Percentiles rank a stretch among this genome's conserved stretches.
phyloP scores from a whole-genome alignment of 2,797 vertebrate species.

The Stomatorhinus walkeri region DNA sequence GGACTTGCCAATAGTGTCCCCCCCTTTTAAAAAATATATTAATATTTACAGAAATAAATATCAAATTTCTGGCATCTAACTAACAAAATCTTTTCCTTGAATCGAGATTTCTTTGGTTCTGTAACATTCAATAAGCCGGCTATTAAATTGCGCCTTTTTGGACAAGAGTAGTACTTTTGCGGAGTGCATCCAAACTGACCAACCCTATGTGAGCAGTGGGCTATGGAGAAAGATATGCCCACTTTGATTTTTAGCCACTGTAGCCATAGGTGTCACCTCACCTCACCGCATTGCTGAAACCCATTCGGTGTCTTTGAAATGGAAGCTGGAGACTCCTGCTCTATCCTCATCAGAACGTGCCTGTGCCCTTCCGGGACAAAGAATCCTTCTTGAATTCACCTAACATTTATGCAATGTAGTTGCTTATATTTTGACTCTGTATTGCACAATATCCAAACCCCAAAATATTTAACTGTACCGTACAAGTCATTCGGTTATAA shows the following conservation, averaged over 20 bases:
- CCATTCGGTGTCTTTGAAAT: background rate
- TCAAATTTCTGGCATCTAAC: constrained; percentile 39
- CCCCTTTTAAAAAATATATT: constrained; percentile 44
- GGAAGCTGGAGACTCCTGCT: background rate
- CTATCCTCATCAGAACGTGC: background rate
- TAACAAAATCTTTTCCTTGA: constrained; percentile 46
- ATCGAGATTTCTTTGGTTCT: constrained; percentile 46
- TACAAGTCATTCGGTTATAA: background rate
- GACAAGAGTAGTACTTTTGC: constrained; percentile 44
- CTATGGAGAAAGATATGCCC: constrained; percentile 31
- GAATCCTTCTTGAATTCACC: background rate
- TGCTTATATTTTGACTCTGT: background rate
- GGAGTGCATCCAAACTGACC: constrained; percentile 54
- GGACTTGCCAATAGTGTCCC: constrained; percentile 41
- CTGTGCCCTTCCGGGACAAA: background rate
- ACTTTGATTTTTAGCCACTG: constrained; percentile 51
- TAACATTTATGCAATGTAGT: background rate
- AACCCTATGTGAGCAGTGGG: constrained; percentile 36
- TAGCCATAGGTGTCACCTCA: constrained; percentile 51
- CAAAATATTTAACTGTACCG: background rate
- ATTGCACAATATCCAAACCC: background rate
- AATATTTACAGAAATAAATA: constrained; percentile 43
- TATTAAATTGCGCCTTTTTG: constrained; percentile 44
- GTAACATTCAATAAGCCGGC: constrained; percentile 38
- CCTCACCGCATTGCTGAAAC: background rate